A percentile compares a stretch with the other conserved stretches of the same genome.
phyloP scores from a whole-genome alignment of 2,113 vertebrate genomes.

The Spea multiplicata region DNA sequence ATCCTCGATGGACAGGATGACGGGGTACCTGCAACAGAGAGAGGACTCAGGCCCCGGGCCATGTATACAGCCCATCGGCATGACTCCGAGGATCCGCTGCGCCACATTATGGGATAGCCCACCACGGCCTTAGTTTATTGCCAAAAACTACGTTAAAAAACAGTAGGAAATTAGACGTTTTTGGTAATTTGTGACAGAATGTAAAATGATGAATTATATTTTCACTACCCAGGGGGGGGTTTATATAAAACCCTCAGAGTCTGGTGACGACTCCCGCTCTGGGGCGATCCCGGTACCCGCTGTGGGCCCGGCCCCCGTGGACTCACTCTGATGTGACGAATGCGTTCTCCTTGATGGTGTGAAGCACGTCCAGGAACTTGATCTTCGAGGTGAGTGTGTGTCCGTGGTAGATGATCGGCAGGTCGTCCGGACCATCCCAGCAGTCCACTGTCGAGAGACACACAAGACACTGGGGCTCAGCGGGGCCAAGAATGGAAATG shows the following conservation, averaged over 20 bases:
- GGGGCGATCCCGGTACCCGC: background rate
- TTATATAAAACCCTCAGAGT: background rate
- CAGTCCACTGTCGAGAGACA: constrained; percentile 72
- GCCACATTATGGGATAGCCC: too few species aligned
- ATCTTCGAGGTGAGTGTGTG: constrained; percentile 86
- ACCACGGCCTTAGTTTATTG: too few species aligned
- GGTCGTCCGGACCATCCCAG: constrained; percentile 83
- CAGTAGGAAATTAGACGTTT: too few species aligned
- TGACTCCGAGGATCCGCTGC: too few species aligned
- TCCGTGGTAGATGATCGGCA: constrained; percentile 86
- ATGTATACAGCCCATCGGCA: too few species aligned
- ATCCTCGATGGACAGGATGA: constrained; percentile 84
- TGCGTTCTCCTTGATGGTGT: constrained; percentile 84
- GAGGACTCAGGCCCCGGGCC: background rate
- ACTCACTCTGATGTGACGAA: constrained; percentile 81
- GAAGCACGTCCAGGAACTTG: constrained; percentile 82
- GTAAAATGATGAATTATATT: too few species aligned
- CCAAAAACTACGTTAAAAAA: background rate
- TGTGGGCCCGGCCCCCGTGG: background rate
- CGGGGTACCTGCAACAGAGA: constrained; percentile 68
- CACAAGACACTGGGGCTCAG: background rate
- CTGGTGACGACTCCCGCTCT: too few species aligned
- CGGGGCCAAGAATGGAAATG: too few species aligned
- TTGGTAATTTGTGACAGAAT: too few species aligned
- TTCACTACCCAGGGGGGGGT: too few species aligned